Conservation (phyloP, 2,888 invertebrate species). For the Ochropleura leucogaster region DNA sequence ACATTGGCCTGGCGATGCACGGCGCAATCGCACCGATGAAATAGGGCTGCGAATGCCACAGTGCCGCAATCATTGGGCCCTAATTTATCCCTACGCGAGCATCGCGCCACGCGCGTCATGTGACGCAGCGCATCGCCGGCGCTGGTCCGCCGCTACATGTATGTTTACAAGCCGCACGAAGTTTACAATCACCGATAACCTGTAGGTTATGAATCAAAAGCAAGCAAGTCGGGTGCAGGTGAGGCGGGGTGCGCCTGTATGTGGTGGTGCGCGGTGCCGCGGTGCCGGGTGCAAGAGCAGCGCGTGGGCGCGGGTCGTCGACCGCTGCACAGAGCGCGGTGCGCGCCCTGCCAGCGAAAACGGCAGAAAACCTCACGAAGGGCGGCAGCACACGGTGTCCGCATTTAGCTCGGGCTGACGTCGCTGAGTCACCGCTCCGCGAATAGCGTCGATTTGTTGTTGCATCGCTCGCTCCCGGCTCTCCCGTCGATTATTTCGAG, state of each 20-base stretch:
- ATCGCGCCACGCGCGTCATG: constrained; percentile 65
- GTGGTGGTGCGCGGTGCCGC: constrained; percentile 56
- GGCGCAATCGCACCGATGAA: constrained; percentile 74
- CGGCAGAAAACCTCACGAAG: constrained; percentile 89
- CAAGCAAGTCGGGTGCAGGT: constrained; percentile 49
- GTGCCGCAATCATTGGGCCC: constrained; percentile 79
- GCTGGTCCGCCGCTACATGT: constrained; percentile 46
- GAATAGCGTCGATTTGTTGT: constrained; percentile 90
- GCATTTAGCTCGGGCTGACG: constrained; percentile 89
- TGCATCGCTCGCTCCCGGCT: constrained; percentile 88
- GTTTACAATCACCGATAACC: constrained; percentile 58
- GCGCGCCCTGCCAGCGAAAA: constrained; percentile 86
- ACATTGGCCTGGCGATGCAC: constrained; percentile 76
- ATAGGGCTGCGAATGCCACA: constrained; percentile 77
- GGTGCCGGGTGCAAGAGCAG: constrained; percentile 84
- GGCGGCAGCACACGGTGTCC: constrained; percentile 89
- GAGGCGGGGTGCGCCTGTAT: constrained; percentile 43
- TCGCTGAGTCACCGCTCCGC: constrained; percentile 88
- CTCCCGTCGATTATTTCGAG: constrained; percentile 87
- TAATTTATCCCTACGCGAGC: constrained; percentile 64
- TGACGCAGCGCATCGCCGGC: constrained; percentile 61
- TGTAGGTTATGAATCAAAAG: constrained; percentile 56
- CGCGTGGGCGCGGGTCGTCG: constrained; percentile 88
- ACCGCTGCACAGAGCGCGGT: constrained; percentile 81
- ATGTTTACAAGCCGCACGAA: constrained; percentile 65